Percentiles rank a stretch among this genome's conserved stretches.
phyloP scores from a whole-genome alignment of 2,113 vertebrate species.

The Sorex araneus region DNA sequence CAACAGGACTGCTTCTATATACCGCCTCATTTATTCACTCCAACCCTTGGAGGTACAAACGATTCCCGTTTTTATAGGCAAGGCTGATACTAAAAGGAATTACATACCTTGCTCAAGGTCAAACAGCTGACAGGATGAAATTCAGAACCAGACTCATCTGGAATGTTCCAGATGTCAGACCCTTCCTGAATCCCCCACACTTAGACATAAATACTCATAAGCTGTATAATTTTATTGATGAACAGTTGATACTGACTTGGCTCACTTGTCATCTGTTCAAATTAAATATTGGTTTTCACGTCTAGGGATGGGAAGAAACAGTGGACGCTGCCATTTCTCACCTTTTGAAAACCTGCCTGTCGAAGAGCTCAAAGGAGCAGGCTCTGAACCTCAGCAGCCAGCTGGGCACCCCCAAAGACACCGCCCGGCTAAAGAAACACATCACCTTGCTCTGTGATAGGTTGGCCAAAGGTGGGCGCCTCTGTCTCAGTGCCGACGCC shows the following conservation, averaged over 20 bases:
- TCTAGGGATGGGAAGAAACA: constrained; percentile 98
- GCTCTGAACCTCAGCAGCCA: constrained; percentile 90
- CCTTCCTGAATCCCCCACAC: not conserved
- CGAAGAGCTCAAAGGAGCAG: constrained; percentile 96
- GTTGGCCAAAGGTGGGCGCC: constrained; percentile 95
- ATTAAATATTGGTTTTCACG: constrained; percentile 41
- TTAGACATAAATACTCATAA: not conserved
- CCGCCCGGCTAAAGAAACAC: constrained; percentile 95
- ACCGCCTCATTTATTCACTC: not conserved
- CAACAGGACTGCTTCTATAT: not conserved
- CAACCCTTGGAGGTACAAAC: not conserved
- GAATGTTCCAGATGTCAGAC: not conserved
- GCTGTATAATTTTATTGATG: not conserved
- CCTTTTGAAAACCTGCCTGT: constrained; percentile 95
- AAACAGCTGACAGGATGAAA: not conserved
- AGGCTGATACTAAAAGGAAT: not conserved
- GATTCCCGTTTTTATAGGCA: not conserved
- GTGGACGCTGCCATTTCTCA: constrained; percentile 95
- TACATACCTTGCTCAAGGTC: not conserved
- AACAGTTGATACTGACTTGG: not conserved
- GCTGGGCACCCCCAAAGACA: constrained; percentile 93
- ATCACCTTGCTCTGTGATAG: constrained; percentile 96
- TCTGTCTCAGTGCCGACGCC: constrained; percentile 91
- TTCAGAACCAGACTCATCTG: not conserved
- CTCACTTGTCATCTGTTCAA: not conserved